Evolutionary conservation across 1,140 invertebrate species (phyloP), one percentile per base, ranked within the genome.

Genomic region (Halictus rubicundus): DNA sequence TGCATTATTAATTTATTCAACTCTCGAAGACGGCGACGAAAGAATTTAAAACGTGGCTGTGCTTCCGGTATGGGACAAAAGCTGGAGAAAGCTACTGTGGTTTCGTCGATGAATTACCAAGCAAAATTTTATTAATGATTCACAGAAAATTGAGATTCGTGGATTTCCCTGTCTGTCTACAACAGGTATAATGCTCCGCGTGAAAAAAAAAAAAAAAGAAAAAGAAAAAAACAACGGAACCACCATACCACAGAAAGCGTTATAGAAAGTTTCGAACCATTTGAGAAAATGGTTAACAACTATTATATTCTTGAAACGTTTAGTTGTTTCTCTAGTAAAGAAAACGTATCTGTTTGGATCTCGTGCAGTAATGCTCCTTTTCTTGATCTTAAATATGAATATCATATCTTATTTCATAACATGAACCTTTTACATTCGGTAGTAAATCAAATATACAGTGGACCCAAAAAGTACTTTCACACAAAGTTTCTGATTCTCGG

Each of bases 21-120:
- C 1, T 16, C 16, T 14, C 49, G 49, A 65, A n/a, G n/a, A 1
- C 12, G 19, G 12, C 63, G 6, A 21, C 19, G 5, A 10, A 21
- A 2, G 25, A 42, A 65, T 23, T 19, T 39, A 49, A 77, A 54
- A 49, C 52, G 42, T n/a, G 39, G 49, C 19, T 12, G 46, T 14
- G 27, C 21, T 61, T 61, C 27, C 60, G 59, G 16, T 3, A 16
- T 10, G 16, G 23, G 21, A 39, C 16, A 66, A 76, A 68, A 76
- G 39, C 12, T 27, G 59, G 73, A 68, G 73, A 76, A 76, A 76
- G 73, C 68, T 59, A 54, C 46, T 68, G 73, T 21, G 73, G 73
- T 76, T 68, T 76, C 73, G 27, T 60, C 52, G 21, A 68, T 59
- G 52, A 68, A 68, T 76, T 68, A 68, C 73, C 52, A 27, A 68